Evolutionary conservation across 2,797 vertebrate genomes (phyloP).

Genomic region (Hoplostethus atlanticus): DNA sequence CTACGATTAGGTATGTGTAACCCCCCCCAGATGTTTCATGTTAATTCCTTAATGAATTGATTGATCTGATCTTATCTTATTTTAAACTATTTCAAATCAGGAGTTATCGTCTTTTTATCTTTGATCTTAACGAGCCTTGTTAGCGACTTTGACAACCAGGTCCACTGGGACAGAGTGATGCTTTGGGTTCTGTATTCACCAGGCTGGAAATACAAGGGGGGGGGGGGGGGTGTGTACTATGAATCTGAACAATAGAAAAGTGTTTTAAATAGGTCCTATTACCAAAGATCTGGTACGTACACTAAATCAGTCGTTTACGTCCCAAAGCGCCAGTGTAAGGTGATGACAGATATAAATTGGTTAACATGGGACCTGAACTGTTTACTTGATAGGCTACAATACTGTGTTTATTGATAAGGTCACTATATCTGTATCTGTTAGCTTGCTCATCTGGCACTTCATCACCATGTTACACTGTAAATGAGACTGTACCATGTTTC

Average conservation of each 20-base stretch:
- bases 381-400: too few relatives aligned
- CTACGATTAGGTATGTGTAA: neutral
- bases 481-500: too few relatives aligned
- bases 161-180: slow-evolving; percentile 62
- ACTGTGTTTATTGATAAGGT: too few relatives aligned
- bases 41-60: neutral
- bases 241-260: slow-evolving; percentile 30
- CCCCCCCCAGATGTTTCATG: neutral
- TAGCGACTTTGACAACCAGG: slow-evolving; percentile 44
- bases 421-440: too few relatives aligned
- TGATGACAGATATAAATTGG: too few relatives aligned
- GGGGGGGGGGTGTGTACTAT: slow-evolving; percentile 1
- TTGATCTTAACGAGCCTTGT: slow-evolving; percentile 46
- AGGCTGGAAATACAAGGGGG: slow-evolving; percentile 52
- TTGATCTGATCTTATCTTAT: slow-evolving; percentile 5
- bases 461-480: too few relatives aligned
- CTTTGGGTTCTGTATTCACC: slow-evolving; percentile 54
- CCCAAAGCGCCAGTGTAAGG: too few relatives aligned
- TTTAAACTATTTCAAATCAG: neutral
- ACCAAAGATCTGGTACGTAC: slow-evolving; percentile 39
- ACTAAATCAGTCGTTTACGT: slow-evolving; percentile 11
- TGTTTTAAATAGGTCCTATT: slow-evolving; percentile 35
- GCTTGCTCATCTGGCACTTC: too few relatives aligned
- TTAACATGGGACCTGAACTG: too few relatives aligned
- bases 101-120: slow-evolving; percentile 25